Conservation (phyloP, 37 sponge, comb jelly and placozoan genomes). For the Geodia barretti region DNA sequence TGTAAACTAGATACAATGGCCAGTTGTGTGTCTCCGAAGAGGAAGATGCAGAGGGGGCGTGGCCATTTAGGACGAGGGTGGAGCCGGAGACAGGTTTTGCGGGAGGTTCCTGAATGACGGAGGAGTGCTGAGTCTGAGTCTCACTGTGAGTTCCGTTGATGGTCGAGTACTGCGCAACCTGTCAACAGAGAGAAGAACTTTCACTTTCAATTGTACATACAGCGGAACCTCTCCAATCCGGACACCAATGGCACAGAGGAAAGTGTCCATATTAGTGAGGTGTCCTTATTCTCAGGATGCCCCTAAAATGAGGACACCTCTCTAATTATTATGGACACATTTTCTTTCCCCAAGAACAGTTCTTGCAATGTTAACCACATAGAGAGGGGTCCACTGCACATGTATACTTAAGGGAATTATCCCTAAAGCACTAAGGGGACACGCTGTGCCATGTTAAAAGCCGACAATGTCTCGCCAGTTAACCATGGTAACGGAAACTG, state of each 20-base stretch:
- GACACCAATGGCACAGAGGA: background rate
- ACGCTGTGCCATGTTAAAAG: background rate
- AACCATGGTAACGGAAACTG: background rate
- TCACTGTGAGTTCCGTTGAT: slow-evolving; percentile 67
- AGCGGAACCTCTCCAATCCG: background rate
- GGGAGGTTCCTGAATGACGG: background rate
- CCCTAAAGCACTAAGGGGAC: background rate
- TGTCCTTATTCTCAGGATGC: no score
- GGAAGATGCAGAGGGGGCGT: background rate
- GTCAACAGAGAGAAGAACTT: background rate
- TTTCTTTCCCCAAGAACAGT: no score
- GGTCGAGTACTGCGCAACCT: slow-evolving; percentile 72
- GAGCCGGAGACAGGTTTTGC: background rate
- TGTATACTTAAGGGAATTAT: background rate
- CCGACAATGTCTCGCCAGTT: background rate
- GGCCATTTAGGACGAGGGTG: background rate
- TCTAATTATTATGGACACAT: no score
- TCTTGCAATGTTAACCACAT: background rate
- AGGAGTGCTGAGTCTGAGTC: slow-evolving; percentile 1
- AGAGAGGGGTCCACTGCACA: background rate
- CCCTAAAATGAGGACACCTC: no score
- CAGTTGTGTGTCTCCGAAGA: no score
- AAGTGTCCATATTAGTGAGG: no score
- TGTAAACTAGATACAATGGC: background rate
- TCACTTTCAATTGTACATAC: slow-evolving; percentile 3